Evolutionary conservation across 2,113 vertebrate genomes (phyloP), one percentile per base, ranked within the genome.

Genomic region (Centropus bengalensis): DNA sequence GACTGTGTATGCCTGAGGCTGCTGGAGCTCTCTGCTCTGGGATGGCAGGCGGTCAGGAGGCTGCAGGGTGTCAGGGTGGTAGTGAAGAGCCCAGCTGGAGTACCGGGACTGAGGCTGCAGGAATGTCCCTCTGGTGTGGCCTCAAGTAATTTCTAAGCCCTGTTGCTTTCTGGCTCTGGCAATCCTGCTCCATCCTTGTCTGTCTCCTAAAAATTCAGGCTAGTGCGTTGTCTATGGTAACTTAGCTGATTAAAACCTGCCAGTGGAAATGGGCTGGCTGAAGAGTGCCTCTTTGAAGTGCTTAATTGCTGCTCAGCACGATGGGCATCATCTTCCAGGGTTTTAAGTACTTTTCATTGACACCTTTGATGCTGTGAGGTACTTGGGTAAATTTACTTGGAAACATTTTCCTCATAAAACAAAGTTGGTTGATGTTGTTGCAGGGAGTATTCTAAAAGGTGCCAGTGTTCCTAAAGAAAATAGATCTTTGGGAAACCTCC

Each of bases 61-160:
- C 2, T 0, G 17, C 36, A 20, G 24, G 32, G 8, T 6, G 0
- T 30, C 0, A 0, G 63, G 40, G 0, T 3, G 4, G 12, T 26
- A 10, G 66, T 83, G n/a, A 52, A 73, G 45, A 91, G 24, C 84
- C 64, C 84, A 83, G 68, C 64, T 82, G 90, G 88, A 52, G 78
- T 42, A 58, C 27, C 5, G 40, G 3, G 24, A 60, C 59, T 0
- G 2, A 55, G 75, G 79, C 88, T 54, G 64, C 40, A 32, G 80
- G 71, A 44, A 42, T 44, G 60, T 85, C 22, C 80, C 8, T 5
- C 58, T 82, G 75, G 63, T 49, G 26, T 38, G 52, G 75, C 44
- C 44, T 76, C 15, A 18, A 82, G 88, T 38, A 4, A 84, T 81
- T 84, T 23, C 89, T 32, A 28, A 80, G 44, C 44, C 63, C 26